These are phyloP conservation scores for Carlito syrichta DNA, from an alignment of 2,113 vertebrate species.

Conservation along the genomic window DNA sequence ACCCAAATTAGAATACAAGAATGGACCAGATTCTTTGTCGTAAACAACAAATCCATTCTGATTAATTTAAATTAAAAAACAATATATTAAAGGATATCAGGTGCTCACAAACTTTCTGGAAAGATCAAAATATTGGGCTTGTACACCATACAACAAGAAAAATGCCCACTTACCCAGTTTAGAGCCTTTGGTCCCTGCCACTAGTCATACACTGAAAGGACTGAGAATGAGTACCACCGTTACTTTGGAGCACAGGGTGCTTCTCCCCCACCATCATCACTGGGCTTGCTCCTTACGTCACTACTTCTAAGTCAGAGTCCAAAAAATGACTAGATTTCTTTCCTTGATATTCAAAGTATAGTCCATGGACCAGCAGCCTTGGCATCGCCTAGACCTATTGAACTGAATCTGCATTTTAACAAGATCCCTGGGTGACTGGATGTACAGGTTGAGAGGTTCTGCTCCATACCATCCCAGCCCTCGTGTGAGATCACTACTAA, in stretches of 20 bases:
- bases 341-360: neutral
- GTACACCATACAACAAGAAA: neutral
- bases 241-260: rapidly evolving
- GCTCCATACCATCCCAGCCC: too few relatives aligned
- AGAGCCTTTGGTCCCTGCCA: neutral
- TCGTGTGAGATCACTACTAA: too few relatives aligned
- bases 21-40: neutral
- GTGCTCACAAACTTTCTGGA: neutral
- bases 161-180: neutral
- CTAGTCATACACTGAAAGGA: neutral
- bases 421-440: neutral
- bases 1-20: neutral
- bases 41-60: neutral
- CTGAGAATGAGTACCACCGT: neutral
- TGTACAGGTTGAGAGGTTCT: neutral
- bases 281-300: neutral
- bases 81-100: neutral
- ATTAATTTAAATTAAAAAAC: neutral
- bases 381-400: too few relatives aligned
- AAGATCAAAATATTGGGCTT: neutral
- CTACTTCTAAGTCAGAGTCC: neutral
- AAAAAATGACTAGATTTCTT: neutral
- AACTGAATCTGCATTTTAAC: neutral
- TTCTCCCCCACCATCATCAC: too few relatives aligned
- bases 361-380: neutral